Percentiles rank a stretch among this genome's conserved stretches.
Conservation (phyloP, 1,140 invertebrate species). For the Drosophila bocqueti region DNA sequence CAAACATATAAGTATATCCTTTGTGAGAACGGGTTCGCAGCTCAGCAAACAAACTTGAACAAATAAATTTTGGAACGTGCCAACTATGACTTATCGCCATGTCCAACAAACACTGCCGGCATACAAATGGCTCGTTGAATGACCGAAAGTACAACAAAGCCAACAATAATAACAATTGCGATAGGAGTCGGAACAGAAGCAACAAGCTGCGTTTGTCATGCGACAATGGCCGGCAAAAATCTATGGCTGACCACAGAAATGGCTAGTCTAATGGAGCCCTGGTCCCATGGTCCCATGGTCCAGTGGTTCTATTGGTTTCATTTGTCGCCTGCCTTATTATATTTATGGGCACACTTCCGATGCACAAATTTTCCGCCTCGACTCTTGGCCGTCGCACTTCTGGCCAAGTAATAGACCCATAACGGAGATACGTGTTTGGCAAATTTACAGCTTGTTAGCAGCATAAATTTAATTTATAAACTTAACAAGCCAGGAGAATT, state of each 20-base stretch:
- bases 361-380: conserved; percentile 57
- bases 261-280: conserved; percentile 13
- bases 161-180: conserved; percentile 49
- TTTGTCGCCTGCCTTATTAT: conserved; percentile 61
- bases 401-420: conserved; percentile 69
- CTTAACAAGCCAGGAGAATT: conserved; percentile 21
- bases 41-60: conserved; percentile 62
- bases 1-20: conserved; percentile 13
- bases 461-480: conserved; percentile 62
- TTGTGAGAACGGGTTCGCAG: conserved; percentile 19
- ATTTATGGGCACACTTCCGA: conserved; percentile 65
- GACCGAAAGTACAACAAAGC: conserved; percentile 43
- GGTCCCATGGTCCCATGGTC: neutral
- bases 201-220: conserved; percentile 78
- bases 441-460: conserved; percentile 38
- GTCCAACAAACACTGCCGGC: conserved; percentile 26
- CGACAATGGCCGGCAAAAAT: conserved; percentile 67
- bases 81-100: conserved; percentile 69
- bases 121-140: conserved; percentile 66
- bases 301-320: conserved; percentile 8
- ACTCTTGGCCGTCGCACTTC: conserved; percentile 18
- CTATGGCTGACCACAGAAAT: conserved; percentile 54
- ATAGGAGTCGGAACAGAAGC: conserved; percentile 31
- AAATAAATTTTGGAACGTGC: conserved; percentile 76
- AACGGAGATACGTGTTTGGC: conserved; percentile 53